Percentiles rank a stretch among this genome's conserved stretches.
Evolutionary conservation across 1,140 invertebrate species (phyloP).

Genomic region (Orius insidiosus): DNA sequence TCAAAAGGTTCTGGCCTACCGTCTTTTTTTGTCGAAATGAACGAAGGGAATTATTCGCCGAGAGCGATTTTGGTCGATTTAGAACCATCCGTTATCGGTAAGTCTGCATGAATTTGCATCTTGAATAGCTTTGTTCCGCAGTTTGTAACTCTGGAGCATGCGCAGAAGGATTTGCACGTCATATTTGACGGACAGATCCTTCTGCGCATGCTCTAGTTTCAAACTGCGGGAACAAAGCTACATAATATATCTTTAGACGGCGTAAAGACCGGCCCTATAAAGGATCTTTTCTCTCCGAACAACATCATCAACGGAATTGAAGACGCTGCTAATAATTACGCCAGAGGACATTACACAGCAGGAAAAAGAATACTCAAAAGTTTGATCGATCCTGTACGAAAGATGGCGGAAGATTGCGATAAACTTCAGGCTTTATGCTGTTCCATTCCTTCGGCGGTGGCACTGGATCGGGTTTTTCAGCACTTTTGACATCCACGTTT

Average conservation of each 20-base stretch:
- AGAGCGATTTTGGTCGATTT: slow-evolving; percentile 63
- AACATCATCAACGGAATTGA: slow-evolving; percentile 38
- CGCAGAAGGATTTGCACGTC: no score
- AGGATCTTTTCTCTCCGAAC: slow-evolving; percentile 37
- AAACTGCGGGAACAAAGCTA: no score
- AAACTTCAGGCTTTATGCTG: slow-evolving; percentile 45
- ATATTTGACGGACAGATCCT: no score
- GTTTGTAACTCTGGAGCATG: no score
- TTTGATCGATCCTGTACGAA: slow-evolving; percentile 25
- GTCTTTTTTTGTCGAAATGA: slow-evolving; percentile 48
- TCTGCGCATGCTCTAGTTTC: no score
- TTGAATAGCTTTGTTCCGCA: no score
- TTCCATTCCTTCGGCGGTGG: slow-evolving; percentile 54
- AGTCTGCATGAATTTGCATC: no score
- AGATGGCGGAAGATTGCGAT: slow-evolving; percentile 28
- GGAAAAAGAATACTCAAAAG: slow-evolving; percentile 36
- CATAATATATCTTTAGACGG: slow-evolving; percentile 28
- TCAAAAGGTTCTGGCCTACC: slow-evolving; percentile 26
- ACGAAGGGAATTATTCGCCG: slow-evolving; percentile 52
- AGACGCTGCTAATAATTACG: slow-evolving; percentile 40
- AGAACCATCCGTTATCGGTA: slow-evolving; percentile 51
- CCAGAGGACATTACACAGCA: slow-evolving; percentile 28
- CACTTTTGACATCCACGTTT: slow-evolving; percentile 42
- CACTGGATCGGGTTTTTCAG: slow-evolving; percentile 48
- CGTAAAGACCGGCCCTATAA: slow-evolving; percentile 39